A percentile compares a stretch with the other conserved stretches of the same genome.
These are phyloP conservation scores for Megastigmus dorsalis DNA, from an alignment of 2,888 invertebrate species.

Conservation along the genomic window DNA sequence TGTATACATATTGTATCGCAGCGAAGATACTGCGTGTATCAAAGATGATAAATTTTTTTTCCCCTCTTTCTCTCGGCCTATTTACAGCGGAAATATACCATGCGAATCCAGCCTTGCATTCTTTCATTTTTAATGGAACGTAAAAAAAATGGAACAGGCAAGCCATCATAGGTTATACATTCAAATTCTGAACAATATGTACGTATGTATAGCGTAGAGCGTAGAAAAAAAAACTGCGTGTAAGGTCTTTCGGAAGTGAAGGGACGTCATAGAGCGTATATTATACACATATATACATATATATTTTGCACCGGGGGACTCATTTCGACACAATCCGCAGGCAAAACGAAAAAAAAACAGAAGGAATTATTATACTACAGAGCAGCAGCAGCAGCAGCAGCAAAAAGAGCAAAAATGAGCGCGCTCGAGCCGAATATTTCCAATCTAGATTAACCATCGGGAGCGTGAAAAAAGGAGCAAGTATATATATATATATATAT, in stretches of 20 bases:
- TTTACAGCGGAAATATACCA: background rate
- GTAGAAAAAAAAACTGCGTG: background rate
- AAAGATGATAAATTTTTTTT: too few relatives aligned
- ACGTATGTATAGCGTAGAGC: too few relatives aligned
- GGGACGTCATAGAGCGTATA: background rate
- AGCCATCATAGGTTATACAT: too few relatives aligned
- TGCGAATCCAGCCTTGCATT: background rate
- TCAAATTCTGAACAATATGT: too few relatives aligned
- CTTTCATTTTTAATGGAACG: background rate
- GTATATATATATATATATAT: too few relatives aligned
- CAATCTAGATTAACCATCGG: conserved; percentile 22
- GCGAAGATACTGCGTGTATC: too few relatives aligned
- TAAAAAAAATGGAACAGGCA: background rate
- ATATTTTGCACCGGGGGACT: background rate
- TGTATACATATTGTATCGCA: too few relatives aligned
- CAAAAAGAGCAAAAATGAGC: background rate
- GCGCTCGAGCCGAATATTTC: background rate
- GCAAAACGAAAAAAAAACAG: background rate
- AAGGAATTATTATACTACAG: too few relatives aligned
- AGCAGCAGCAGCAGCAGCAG: background rate
- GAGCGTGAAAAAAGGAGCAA: too few relatives aligned
- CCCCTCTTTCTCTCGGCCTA: too few relatives aligned
- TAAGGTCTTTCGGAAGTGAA: conserved; percentile 27
- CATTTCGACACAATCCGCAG: background rate
- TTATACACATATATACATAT: too few relatives aligned